Conservation (phyloP, 1,140 invertebrate species). For the Diorhabda sublineata region DNA sequence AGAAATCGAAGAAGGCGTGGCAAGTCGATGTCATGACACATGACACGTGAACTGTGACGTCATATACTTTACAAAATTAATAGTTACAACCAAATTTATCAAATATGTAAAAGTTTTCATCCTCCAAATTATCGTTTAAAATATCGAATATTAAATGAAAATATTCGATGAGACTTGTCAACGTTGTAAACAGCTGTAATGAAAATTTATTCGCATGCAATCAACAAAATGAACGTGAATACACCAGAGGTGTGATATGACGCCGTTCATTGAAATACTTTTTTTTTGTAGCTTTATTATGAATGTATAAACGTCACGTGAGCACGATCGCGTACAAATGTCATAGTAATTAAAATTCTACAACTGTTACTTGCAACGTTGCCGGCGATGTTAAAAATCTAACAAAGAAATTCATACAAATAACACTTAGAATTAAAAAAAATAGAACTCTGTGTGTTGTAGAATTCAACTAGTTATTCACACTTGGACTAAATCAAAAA, state of each 20-base stretch:
- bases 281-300: slow-evolving; percentile 10
- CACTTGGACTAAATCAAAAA: neutral
- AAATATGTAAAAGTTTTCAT: no score
- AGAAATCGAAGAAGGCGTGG: no score
- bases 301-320: slow-evolving; percentile 18
- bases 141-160: no score
- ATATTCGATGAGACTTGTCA: no score
- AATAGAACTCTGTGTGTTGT: neutral
- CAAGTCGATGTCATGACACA: no score
- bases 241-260: slow-evolving; percentile 5
- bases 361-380: slow-evolving; percentile 5
- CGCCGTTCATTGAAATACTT: slow-evolving; percentile 8
- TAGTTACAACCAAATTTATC: no score
- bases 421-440: neutral
- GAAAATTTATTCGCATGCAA: neutral
- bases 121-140: no score
- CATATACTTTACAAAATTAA: no score
- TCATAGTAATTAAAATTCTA: slow-evolving; percentile 15
- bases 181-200: no score
- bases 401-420: neutral
- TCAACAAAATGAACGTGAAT: slow-evolving; percentile 4
- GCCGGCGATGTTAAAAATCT: neutral
- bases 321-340: neutral
- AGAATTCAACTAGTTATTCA: neutral
- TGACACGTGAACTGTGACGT: no score